phyloP scores from a whole-genome alignment of 2,888 invertebrate genomes.

The Colostygia pectinataria region DNA sequence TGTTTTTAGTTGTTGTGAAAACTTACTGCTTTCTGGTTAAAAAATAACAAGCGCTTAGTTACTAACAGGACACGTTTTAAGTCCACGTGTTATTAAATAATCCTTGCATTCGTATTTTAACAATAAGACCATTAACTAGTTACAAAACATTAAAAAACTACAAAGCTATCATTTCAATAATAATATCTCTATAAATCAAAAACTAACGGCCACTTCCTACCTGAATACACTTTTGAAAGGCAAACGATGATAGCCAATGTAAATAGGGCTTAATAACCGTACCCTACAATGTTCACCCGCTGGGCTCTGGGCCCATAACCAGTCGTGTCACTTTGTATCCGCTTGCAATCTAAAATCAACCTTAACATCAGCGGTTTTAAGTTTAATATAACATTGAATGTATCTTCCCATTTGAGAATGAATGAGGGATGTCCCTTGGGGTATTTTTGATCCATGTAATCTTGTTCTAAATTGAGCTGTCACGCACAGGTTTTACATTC shows the following conservation, averaged over 20 bases:
- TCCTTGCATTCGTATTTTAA: too few species aligned
- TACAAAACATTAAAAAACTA: slow-evolving; percentile 1
- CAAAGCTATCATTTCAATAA: slow-evolving; percentile 4
- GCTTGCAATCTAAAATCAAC: slow-evolving; percentile 7
- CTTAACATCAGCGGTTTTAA: slow-evolving; percentile 2
- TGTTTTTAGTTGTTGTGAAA: too few species aligned
- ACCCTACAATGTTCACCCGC: slow-evolving; percentile 73
- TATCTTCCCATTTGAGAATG: not conserved
- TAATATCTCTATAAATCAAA: slow-evolving; percentile 31
- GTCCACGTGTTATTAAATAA: too few species aligned
- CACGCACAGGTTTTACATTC: not conserved
- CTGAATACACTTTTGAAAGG: slow-evolving; percentile 53
- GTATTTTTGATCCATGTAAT: too few species aligned
- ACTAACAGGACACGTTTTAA: too few species aligned
- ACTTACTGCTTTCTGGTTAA: too few species aligned
- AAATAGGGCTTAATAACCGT: slow-evolving; percentile 77
- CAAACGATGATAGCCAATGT: slow-evolving; percentile 69
- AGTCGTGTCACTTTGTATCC: slow-evolving; percentile 6
- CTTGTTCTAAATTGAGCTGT: not conserved
- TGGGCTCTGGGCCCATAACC: slow-evolving; percentile 44
- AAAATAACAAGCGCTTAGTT: too few species aligned
- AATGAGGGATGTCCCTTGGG: too few species aligned
- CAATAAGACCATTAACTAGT: too few species aligned
- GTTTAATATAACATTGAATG: not conserved
- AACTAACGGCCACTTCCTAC: slow-evolving; percentile 38